Percentiles rank a stretch among this genome's conserved stretches.
phyloP scores from a whole-genome alignment of 2,797 vertebrate genomes.

The Rhinichthys osculus region DNA sequence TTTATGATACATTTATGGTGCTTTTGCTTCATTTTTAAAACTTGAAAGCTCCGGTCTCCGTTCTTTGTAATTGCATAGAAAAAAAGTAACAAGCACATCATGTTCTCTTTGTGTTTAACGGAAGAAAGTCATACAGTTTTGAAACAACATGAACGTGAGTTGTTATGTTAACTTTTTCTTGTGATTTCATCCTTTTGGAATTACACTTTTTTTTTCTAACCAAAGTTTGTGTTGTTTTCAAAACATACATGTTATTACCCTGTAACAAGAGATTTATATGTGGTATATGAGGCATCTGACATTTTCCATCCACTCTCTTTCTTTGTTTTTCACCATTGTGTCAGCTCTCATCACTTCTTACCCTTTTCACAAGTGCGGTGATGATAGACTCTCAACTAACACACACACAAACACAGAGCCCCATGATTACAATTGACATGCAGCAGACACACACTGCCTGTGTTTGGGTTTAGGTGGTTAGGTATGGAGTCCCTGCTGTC shows the following conservation, averaged over 20 bases:
- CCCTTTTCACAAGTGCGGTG: neutral
- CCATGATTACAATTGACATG: conserved; percentile 14
- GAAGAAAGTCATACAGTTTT: neutral
- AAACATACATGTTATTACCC: conserved; percentile 16
- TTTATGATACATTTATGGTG: neutral
- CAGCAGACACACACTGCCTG: neutral
- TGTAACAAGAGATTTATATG: conserved; percentile 14
- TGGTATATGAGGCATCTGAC: neutral
- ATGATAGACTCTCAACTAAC: conserved; percentile 13
- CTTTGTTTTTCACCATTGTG: conserved; percentile 19
- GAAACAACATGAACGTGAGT: neutral
- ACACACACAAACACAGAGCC: neutral
- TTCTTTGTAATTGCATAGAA: conserved; percentile 1
- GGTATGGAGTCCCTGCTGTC: conserved; percentile 11
- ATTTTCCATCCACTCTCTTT: conserved; percentile 15
- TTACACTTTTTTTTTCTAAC: neutral
- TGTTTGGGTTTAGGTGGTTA: conserved; percentile 25
- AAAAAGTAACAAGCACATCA: neutral
- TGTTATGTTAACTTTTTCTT: neutral
- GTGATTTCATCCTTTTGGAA: conserved; percentile 18
- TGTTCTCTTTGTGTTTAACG: neutral
- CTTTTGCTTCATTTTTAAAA: neutral
- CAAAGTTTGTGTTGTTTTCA: neutral
- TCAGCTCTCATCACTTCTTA: conserved; percentile 9
- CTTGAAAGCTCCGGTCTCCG: neutral